Evolutionary conservation across 2,113 vertebrate genomes (phyloP).

Genomic region (Chrysemys picta): DNA sequence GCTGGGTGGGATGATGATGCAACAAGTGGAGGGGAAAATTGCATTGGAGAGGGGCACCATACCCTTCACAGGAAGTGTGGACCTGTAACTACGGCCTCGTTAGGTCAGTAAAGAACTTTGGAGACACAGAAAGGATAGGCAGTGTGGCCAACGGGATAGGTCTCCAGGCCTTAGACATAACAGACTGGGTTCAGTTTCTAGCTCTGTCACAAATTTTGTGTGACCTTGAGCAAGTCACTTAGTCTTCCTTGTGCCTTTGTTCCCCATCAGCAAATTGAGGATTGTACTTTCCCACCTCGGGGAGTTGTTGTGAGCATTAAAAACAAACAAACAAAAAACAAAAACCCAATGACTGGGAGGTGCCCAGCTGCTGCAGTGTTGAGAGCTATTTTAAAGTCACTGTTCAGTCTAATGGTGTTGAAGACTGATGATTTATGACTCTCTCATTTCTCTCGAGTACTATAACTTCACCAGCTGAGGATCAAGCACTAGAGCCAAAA

Average conservation of each 20-base stretch:
- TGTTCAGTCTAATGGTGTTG: not conserved
- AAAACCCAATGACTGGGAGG: fast-evolving
- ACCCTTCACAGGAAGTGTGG: not conserved
- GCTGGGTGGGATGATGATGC: fast-evolving
- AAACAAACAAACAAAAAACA: not conserved
- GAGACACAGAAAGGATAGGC: not conserved
- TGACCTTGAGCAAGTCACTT: not conserved
- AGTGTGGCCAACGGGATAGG: not conserved
- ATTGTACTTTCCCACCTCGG: not conserved
- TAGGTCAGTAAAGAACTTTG: not conserved
- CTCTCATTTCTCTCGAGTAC: not conserved
- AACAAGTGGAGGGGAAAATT: not conserved
- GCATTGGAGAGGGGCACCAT: not conserved
- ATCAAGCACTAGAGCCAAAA: not conserved
- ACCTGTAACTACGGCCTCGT: fast-evolving
- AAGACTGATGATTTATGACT: not conserved
- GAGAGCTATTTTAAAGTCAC: not conserved
- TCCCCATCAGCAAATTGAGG: not conserved
- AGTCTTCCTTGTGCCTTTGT: not conserved
- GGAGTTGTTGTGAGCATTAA: not conserved
- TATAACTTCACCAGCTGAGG: not conserved
- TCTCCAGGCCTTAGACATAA: not conserved
- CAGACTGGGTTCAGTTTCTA: fast-evolving
- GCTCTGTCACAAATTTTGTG: not conserved
- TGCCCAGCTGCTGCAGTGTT: not conserved